phyloP scores from a whole-genome alignment of 1,140 invertebrate species.

The Galendromus occidentalis region DNA sequence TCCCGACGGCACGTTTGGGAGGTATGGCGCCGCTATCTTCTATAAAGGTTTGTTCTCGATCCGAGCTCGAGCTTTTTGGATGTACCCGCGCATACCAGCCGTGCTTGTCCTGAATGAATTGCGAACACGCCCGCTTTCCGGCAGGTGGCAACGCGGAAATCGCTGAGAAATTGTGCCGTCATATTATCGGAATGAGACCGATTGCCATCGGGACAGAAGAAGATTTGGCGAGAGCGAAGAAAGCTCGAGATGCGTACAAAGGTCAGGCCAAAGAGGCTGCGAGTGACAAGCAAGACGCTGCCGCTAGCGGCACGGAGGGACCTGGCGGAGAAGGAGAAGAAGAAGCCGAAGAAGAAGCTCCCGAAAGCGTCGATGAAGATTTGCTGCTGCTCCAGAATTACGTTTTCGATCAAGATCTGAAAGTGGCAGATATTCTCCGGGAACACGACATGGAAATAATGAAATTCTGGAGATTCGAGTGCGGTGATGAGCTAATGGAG shows the following conservation, averaged over 20 bases:
- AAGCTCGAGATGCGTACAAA: not conserved
- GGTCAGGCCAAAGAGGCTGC: not conserved
- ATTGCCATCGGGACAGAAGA: conserved; percentile 45
- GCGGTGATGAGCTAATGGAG: not conserved
- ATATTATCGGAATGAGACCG: conserved; percentile 77
- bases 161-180: conserved; percentile 57
- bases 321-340: not conserved
- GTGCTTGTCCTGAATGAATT: not conserved
- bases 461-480: not conserved
- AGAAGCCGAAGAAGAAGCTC: not conserved
- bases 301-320: not conserved
- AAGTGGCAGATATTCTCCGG: not conserved
- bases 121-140: not conserved
- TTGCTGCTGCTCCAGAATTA: not conserved
- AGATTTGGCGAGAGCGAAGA: conserved; percentile 28
- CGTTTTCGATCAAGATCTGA: not conserved
- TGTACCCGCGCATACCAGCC: not conserved
- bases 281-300: not conserved
- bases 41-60: conserved; percentile 24
- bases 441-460: not conserved
- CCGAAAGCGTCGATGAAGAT: not conserved
- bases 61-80: not conserved
- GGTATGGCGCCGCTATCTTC: conserved; percentile 58
- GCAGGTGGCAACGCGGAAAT: conserved; percentile 32
- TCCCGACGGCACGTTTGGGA: conserved; percentile 42